phyloP scores from a whole-genome alignment of 2,113 vertebrate species.

The Chlamydotis undulata region DNA sequence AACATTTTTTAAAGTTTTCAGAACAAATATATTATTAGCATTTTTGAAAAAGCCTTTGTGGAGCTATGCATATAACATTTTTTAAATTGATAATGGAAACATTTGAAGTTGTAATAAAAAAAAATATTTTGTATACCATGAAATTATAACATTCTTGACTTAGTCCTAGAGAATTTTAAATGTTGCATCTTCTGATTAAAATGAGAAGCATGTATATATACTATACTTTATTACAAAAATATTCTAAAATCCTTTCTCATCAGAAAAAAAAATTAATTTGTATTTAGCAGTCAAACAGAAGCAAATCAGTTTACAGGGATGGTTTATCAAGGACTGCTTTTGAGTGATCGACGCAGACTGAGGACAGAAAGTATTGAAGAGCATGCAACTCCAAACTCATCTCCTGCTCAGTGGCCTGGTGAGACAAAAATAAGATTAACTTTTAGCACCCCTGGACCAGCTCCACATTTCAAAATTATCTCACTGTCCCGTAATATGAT shows the following conservation, averaged over 20 bases:
- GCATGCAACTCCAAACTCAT: constrained; percentile 90
- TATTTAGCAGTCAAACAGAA: constrained; percentile 87
- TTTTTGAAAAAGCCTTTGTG: neutral
- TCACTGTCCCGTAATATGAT: neutral
- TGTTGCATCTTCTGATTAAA: neutral
- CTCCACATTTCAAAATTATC: neutral
- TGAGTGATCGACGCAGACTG: constrained; percentile 92
- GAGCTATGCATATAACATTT: neutral
- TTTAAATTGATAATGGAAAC: neutral
- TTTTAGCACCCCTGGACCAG: neutral
- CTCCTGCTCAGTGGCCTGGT: constrained; percentile 97
- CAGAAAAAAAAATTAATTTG: constrained; percentile 12
- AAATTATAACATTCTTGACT: neutral
- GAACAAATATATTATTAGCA: neutral
- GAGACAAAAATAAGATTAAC: constrained; percentile 43
- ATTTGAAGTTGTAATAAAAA: neutral
- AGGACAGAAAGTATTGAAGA: constrained; percentile 98
- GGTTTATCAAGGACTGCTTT: constrained; percentile 94
- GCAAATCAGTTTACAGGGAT: constrained; percentile 95
- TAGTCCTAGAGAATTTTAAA: neutral
- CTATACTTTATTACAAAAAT: neutral
- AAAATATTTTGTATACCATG: neutral
- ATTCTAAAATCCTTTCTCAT: constrained; percentile 31
- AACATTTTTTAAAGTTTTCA: neutral
- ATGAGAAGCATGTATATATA: neutral